Conservation (phyloP, 1,140 invertebrate genomes). For the Eupristina koningsbergeri region DNA sequence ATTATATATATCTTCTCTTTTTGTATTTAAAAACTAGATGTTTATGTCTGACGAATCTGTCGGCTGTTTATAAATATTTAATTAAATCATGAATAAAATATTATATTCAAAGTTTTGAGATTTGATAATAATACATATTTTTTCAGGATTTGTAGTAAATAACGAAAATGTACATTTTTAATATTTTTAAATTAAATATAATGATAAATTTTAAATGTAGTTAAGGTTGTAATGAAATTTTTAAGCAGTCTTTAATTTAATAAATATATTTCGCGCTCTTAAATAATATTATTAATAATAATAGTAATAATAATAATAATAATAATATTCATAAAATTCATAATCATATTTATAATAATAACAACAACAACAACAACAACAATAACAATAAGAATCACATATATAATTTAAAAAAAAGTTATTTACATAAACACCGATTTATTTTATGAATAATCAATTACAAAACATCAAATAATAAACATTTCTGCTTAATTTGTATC, state of each 20-base stretch:
- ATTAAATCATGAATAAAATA: not conserved
- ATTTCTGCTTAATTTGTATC: not conserved
- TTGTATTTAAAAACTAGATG: conserved; percentile 31
- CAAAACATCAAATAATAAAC: not conserved
- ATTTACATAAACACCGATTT: not conserved
- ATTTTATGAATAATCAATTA: conserved; percentile 1
- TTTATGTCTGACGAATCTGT: conserved; percentile 26
- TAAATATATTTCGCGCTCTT: conserved; percentile 10
- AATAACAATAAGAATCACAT: not conserved
- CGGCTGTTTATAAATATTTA: conserved; percentile 4
- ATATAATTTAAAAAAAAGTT: not conserved
- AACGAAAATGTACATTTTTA: not conserved
- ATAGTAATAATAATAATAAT: conserved; percentile 8
- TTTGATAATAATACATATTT: not conserved
- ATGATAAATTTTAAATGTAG: too few species aligned
- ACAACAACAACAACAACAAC: not conserved
- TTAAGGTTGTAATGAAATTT: conserved; percentile 11
- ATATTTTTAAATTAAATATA: too few species aligned
- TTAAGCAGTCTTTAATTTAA: conserved; percentile 34
- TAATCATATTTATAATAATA: not conserved
- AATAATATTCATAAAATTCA: not conserved
- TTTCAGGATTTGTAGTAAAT: not conserved
- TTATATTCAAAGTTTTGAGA: not conserved
- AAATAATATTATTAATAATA: too few species aligned
- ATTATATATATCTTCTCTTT: conserved; percentile 9